Evolutionary conservation across 2,888 invertebrate species (phyloP), one percentile per base, ranked within the genome.

Genomic region (Drosophila barbarae): DNA sequence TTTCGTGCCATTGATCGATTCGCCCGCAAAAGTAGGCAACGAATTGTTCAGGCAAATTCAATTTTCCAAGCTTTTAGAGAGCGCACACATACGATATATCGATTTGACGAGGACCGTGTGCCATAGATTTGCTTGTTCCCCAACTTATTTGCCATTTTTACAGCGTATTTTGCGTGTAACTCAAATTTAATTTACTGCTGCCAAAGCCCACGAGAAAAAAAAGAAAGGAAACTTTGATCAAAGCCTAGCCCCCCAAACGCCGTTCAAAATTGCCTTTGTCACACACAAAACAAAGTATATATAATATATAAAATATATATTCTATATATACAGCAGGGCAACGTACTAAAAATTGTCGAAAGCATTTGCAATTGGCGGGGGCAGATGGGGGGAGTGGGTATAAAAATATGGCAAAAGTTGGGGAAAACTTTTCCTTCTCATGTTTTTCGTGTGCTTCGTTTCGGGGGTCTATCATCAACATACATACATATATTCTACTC

Each of bases 161-260:
- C 41, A 47, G 46, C 59, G 44, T 36, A 23, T 28, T 57, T 61
- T 66, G 42, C 47, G 42, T 53, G 47, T 50, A 74, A 78, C 70
- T 68, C 73, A 79, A 82, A 84, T 76, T 82, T 74, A 79, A 80
- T 84, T 80, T 84, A 72, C 70, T 64, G 71, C 51, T 66, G 66
- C 74, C 38, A 42, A 46, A 49, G 41, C 26, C 34, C 44, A 28
- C 4, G 30, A 18, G 46, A 8, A 30, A 13, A 18, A 6, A 18
- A 46, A 28, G 12, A 21, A 23, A 26, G 15, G 32, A 59, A 79
- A 80, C 69, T 69, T 82, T 80, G 83, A 82, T 80, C 83, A 84
- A 84, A 80, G 80, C 41, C 38, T 18, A 5, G 26, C 57, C 3
- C n/a, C 10, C 56, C 41, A 21, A 23, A 23, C 23, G 2, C 55